Evolutionary conservation across 2,113 vertebrate species (phyloP), one percentile per base, ranked within the genome.

Genomic region (Phocoena sinus): DNA sequence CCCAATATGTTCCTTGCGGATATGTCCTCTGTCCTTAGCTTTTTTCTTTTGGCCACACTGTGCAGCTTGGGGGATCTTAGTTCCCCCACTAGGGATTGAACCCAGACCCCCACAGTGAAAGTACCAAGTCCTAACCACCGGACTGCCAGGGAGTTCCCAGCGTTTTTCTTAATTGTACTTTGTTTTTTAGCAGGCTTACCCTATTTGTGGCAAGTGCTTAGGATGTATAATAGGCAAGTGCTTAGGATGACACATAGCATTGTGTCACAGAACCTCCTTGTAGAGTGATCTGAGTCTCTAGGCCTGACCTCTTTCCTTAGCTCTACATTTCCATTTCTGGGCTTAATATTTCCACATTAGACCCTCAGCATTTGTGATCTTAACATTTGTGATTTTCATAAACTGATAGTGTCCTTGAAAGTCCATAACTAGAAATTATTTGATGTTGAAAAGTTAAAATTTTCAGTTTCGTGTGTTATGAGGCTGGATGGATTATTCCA

Each of bases 321-420:
- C n/a, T 94, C 36, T 95, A 8, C 14, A 31, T 80, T 94, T 92
- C 38, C 70, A 50, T 87, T 95, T 97, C 85, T 92, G 31, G 83
- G 28, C 33, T 76, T 93, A 88, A 77, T 10, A 33, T 95, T 93
- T 96, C 9, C 12, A 80, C 44, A 9, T 26, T 41, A 92, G 93
- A 86, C 17, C 76, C 2, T 89, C 26, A 93, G 63, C 56, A 50
- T 95, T 85, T 68, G 33, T 86, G 67, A 94, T 94, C 56, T 47
- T 89, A 92, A 58, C 33, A 70, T n/a, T 88, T 88, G 14, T 96
- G 63, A 77, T n/a, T 83, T 96, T 96, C 85, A 58, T 95, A 87
- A 73, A 74, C 96, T 70, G 70, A 31, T 96, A 96, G 28, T 88
- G n/a, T 95, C 50, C 3, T 91, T 91, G 62, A 87, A 92, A 91